Base-by-base conservation (phyloP, 1,140 invertebrate genomes). In the Drosophila pallidifrons region DNA sequence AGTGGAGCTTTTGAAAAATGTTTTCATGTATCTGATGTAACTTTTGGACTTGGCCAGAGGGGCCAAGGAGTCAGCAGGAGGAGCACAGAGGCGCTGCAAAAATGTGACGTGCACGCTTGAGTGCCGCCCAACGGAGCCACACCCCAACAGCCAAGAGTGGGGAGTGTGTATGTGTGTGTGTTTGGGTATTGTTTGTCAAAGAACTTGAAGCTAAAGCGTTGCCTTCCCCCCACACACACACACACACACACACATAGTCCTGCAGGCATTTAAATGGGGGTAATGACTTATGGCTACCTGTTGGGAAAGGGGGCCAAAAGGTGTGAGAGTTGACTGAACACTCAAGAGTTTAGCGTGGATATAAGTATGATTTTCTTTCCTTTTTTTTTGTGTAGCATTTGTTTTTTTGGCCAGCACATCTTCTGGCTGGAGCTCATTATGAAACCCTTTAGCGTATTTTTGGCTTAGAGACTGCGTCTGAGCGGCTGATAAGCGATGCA, bases 21-120 rank as follows among this genome's bases (percentile, higher is more conserved):
- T 88, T 80, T 88, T 83, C 83, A 83, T 87, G 85, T 87, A 87
- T 87, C 83, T 87, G 82, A 87, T 87, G 83, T 71, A 70, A 78
- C 74, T 67, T 75, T 72, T 79, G 67, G 72, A 64, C 58, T 64
- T 28, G 20, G 72, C 58, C 58, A 41, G 13, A n/a, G 15, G 6
- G 30, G 20, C 35, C 7, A 35, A 43, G 60, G 41, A 64, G 72
- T 38, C 59, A 71, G 68, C 20, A 25, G 20, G 20, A 25, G 20
- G 35, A 38, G 35, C 30, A 8, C 30, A 51, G 67, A 54, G 79
- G 85, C 87, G 82, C 76, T 77, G 82, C 83, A 87, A 88, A 86
- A 87, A 82, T 87, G 82, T 87, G 80, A 87, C 83, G 68, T 68
- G 85, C 75, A 81, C 81, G 85, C 77, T 85, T 89, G 85, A 89